Conservation (phyloP, 1,140 invertebrate genomes). For the Stegodyphus mimosarum region DNA sequence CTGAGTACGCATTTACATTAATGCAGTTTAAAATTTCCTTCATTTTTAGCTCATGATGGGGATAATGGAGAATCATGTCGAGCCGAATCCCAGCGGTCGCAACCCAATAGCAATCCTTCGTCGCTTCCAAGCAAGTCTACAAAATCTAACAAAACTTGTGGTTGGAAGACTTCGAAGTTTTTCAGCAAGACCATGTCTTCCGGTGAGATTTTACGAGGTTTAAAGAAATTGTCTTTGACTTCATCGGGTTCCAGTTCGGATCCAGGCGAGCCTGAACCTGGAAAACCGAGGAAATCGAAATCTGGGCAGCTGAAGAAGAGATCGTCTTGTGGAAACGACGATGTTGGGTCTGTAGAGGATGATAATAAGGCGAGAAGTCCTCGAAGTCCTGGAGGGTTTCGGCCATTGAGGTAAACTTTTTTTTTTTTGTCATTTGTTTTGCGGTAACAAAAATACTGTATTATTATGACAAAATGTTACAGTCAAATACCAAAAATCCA, state of each 20-base stretch:
- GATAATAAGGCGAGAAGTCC: slow-evolving; percentile 15
- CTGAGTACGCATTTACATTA: too few species aligned
- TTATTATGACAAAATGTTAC: too few species aligned
- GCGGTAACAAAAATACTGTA: too few species aligned
- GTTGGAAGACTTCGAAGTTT: slow-evolving; percentile 60
- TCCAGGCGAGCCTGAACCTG: background rate
- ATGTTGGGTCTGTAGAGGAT: slow-evolving; percentile 2
- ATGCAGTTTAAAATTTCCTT: background rate
- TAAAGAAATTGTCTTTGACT: slow-evolving; percentile 54
- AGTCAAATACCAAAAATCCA: too few species aligned
- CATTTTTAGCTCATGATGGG: background rate
- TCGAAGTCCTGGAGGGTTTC: slow-evolving; percentile 29
- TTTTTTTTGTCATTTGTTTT: too few species aligned
- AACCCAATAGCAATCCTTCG: background rate
- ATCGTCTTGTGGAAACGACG: slow-evolving; percentile 29
- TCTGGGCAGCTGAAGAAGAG: slow-evolving; percentile 27
- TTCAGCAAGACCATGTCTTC: slow-evolving; percentile 57
- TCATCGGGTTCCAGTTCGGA: slow-evolving; percentile 34
- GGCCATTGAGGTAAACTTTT: slow-evolving; percentile 24
- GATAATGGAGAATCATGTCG: background rate
- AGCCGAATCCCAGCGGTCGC: background rate
- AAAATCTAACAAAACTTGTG: slow-evolving; percentile 15
- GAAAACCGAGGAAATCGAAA: slow-evolving; percentile 25
- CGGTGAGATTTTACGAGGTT: slow-evolving; percentile 45
- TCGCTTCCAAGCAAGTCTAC: background rate